Conservation (phyloP, 2,888 invertebrate genomes). For the Orthonychiurus folsomi region DNA sequence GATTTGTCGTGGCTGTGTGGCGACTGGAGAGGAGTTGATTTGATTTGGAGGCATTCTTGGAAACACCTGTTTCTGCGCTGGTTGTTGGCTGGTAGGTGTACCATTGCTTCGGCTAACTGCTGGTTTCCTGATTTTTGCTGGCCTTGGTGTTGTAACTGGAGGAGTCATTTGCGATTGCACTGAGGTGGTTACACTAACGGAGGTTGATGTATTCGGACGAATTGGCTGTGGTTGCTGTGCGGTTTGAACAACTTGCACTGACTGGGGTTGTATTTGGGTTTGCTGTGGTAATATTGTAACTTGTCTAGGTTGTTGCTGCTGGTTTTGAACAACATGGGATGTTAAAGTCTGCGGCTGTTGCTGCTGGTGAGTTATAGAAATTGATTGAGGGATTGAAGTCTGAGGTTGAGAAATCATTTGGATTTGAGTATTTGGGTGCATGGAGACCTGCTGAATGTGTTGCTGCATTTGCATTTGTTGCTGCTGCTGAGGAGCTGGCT, state of each 20-base stretch:
- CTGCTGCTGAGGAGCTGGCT: slow-evolving; percentile 38
- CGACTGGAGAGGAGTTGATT: background rate
- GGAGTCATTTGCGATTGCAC: slow-evolving; percentile 13
- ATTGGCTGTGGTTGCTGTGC: slow-evolving; percentile 30
- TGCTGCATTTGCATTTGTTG: slow-evolving; percentile 46
- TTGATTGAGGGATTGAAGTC: slow-evolving; percentile 29
- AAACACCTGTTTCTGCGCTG: slow-evolving; percentile 7
- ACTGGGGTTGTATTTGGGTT: slow-evolving; percentile 28
- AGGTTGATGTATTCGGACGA: slow-evolving; percentile 27
- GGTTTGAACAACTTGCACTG: slow-evolving; percentile 29
- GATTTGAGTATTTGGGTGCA: slow-evolving; percentile 29
- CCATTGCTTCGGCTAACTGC: slow-evolving; percentile 22
- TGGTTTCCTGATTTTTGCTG: slow-evolving; percentile 31
- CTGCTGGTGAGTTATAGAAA: slow-evolving; percentile 26
- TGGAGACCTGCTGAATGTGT: slow-evolving; percentile 40
- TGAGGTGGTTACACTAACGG: slow-evolving; percentile 11
- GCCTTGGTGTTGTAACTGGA: slow-evolving; percentile 22
- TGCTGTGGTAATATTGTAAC: slow-evolving; percentile 30
- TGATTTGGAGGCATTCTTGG: background rate
- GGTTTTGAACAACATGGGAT: slow-evolving; percentile 34
- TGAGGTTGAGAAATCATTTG: slow-evolving; percentile 37
- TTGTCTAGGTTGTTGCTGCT: slow-evolving; percentile 44
- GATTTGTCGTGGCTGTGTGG: slow-evolving; percentile 9
- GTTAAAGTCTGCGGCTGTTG: slow-evolving; percentile 23
- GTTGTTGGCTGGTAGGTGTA: background rate